These are phyloP conservation scores for Didymodactylos carnosus DNA, from an alignment of 2,888 invertebrate genomes.

Conservation along the genomic window DNA sequence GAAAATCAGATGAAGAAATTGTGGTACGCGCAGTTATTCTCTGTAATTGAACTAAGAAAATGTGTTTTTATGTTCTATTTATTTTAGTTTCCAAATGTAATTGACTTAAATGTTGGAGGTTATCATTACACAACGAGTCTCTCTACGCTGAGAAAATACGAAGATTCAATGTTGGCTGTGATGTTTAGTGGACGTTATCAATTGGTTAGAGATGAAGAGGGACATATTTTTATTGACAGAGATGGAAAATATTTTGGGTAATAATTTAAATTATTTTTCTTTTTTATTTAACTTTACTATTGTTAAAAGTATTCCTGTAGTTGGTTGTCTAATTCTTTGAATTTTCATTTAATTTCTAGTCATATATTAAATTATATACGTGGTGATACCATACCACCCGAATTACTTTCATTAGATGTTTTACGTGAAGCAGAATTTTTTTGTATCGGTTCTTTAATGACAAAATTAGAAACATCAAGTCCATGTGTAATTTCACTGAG, in stretches of 20 bases:
- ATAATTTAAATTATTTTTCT: too few species aligned
- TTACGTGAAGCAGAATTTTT: constrained; percentile 12
- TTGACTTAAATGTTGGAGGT: constrained; percentile 17
- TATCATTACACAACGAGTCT: constrained; percentile 11
- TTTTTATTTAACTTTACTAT: too few species aligned
- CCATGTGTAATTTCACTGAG: constrained; percentile 12
- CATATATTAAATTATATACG: constrained; percentile 12
- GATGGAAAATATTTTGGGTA: constrained; percentile 12
- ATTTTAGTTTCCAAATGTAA: constrained; percentile 15
- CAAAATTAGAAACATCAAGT: constrained; percentile 1
- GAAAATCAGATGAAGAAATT: background rate
- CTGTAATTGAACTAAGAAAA: background rate
- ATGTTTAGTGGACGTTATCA: constrained; percentile 14
- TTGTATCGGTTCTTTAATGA: constrained; percentile 4
- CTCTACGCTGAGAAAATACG: constrained; percentile 17
- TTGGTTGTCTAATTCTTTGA: background rate
- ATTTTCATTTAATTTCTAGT: background rate
- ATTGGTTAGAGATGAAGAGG: constrained; percentile 8
- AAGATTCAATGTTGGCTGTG: constrained; percentile 12
- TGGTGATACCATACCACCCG: constrained; percentile 10
- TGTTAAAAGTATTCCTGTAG: background rate
- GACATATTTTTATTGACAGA: constrained; percentile 13
- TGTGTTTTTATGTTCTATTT: background rate
- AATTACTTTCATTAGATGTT: constrained; percentile 6
- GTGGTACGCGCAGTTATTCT: background rate